phyloP scores from a whole-genome alignment of 2,797 vertebrate genomes.

The Sphenodon punctatus region DNA sequence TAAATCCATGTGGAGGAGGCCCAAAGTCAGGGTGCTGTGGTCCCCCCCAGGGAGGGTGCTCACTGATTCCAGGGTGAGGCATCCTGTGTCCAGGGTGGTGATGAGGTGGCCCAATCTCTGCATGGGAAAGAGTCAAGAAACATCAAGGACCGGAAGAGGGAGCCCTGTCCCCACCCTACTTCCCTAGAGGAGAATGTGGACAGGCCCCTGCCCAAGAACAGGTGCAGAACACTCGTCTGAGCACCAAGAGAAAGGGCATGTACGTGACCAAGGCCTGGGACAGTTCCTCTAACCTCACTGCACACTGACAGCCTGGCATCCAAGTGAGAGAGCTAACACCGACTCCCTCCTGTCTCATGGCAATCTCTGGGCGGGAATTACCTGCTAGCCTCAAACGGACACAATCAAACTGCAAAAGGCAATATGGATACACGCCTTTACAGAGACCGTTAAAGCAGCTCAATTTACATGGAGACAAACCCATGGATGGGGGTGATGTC shows the following conservation, averaged over 20 bases:
- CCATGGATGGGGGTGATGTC: background rate
- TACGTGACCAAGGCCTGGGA: too few relatives aligned
- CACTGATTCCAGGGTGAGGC: constrained; percentile 90
- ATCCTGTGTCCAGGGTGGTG: constrained; percentile 93
- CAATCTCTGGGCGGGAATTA: background rate
- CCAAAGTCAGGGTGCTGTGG: constrained; percentile 92
- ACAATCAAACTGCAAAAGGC: too few relatives aligned
- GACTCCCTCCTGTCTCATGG: background rate
- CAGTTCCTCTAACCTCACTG: background rate
- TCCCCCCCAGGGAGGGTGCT: constrained; percentile 94
- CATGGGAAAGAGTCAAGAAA: constrained; percentile 3
- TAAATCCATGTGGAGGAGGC: constrained; percentile 95
- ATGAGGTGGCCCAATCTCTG: constrained; percentile 95
- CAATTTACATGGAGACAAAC: background rate
- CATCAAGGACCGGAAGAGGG: background rate
- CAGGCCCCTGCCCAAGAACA: background rate
- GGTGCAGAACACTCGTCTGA: too few relatives aligned
- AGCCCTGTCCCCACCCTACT: too few relatives aligned
- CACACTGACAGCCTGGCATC: background rate
- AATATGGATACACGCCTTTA: too few relatives aligned
- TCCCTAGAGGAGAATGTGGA: too few relatives aligned
- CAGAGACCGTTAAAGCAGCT: too few relatives aligned
- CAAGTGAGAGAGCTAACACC: background rate
- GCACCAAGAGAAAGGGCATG: background rate
- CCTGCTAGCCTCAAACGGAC: too few relatives aligned